These are phyloP conservation scores for Crypturellus undulatus DNA, from an alignment of 2,113 vertebrate species.

Conservation along the genomic window DNA sequence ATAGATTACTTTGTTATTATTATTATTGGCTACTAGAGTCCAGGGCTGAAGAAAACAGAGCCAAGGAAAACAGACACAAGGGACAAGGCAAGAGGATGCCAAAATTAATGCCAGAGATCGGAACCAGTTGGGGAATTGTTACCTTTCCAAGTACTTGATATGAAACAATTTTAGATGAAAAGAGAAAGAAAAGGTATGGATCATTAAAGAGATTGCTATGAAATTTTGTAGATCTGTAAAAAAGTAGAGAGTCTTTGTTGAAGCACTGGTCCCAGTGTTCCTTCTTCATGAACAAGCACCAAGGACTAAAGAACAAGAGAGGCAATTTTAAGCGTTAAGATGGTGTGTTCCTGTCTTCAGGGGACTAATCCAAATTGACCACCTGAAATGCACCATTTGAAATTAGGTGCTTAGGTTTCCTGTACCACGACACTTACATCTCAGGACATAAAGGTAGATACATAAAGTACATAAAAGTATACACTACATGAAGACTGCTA, in stretches of 20 bases:
- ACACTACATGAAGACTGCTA: not conserved
- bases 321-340: not conserved
- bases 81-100: not conserved
- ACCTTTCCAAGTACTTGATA: not conserved
- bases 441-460: not conserved
- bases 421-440: not conserved
- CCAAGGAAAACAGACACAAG: not conserved
- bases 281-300: not conserved
- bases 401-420: not conserved
- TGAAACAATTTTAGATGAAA: not conserved
- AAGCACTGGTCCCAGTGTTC: not conserved
- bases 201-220: not conserved
- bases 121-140: not conserved
- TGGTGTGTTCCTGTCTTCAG: not conserved
- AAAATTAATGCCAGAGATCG: not conserved
- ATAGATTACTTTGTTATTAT: slow-evolving; percentile 19
- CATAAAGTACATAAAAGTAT: not conserved
- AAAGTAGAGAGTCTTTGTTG: not conserved
- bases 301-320: not conserved
- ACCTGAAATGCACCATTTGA: not conserved
- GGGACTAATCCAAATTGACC: not conserved
- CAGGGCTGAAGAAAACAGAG: slow-evolving; percentile 4
- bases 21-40: not conserved
- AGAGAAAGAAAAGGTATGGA: not conserved
- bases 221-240: not conserved